A percentile compares a stretch with the other conserved stretches of the same genome.
Conservation (phyloP, 30 jellyfish, hydroid and myxozoan genomes). For the Cassiopea andromeda region DNA sequence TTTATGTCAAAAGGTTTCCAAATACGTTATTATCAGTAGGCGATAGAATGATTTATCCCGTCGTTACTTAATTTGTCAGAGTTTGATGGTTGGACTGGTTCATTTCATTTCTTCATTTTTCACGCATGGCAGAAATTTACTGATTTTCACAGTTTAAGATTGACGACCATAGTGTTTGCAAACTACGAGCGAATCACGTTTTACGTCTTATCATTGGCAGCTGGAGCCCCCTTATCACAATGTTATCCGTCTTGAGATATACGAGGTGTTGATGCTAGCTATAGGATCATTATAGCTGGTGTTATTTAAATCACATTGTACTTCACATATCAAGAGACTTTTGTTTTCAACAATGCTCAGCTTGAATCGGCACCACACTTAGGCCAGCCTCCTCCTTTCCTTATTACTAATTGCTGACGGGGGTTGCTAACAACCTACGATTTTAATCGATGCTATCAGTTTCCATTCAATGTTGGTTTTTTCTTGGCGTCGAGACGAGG, state of each 20-base stretch:
- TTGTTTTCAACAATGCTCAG: conserved; percentile 8
- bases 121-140: no score
- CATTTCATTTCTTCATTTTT: no score
- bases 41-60: no score
- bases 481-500: background rate
- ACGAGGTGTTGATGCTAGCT: background rate
- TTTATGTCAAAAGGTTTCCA: no score
- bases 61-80: no score
- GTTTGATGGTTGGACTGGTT: no score
- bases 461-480: background rate
- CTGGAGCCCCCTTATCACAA: background rate
- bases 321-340: background rate
- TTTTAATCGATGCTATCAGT: background rate
- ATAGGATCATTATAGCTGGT: background rate
- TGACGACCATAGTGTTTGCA: no score
- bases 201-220: no score
- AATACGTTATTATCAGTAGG: no score
- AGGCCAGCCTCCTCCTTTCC: background rate
- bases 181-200: no score
- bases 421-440: background rate
- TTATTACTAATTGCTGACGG: background rate
- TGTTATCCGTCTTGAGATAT: background rate
- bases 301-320: background rate
- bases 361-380: background rate
- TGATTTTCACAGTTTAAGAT: no score